Conservation (phyloP, 2,797 vertebrate genomes). For the Enteromius argenteus region DNA sequence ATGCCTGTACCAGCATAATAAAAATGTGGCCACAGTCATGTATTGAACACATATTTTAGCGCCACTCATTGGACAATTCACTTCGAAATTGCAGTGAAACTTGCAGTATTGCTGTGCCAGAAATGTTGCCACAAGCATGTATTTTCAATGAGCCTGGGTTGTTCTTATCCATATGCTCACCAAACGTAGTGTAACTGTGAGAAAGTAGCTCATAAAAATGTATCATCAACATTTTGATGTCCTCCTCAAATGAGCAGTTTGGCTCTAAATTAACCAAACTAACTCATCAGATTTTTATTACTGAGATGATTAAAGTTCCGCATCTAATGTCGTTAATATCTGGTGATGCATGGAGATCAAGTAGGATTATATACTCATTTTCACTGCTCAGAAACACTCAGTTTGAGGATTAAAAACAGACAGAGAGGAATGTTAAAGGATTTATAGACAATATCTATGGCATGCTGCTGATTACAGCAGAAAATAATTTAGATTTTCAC, state of each 20-base stretch:
- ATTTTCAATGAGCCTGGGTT: background rate
- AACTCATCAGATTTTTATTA: slow-evolving; percentile 55
- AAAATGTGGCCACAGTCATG: background rate
- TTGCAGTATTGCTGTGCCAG: background rate
- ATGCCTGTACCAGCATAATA: background rate
- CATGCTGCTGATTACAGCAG: background rate
- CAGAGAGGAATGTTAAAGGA: slow-evolving; percentile 17
- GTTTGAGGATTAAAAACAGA: slow-evolving; percentile 29
- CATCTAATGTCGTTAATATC: slow-evolving; percentile 48
- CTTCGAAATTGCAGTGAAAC: background rate
- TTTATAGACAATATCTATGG: slow-evolving; percentile 1
- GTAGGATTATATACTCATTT: slow-evolving; percentile 34
- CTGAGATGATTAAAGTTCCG: slow-evolving; percentile 31
- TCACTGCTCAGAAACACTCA: slow-evolving; percentile 31
- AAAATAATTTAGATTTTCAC: background rate
- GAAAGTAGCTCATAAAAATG: slow-evolving; percentile 31
- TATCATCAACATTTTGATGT: slow-evolving; percentile 22
- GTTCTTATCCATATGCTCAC: slow-evolving; percentile 16
- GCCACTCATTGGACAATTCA: background rate
- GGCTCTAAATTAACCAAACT: slow-evolving; percentile 50
- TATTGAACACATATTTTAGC: background rate
- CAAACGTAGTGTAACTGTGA: slow-evolving; percentile 5
- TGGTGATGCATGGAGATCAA: slow-evolving; percentile 39
- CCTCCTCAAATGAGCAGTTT: slow-evolving; percentile 53
- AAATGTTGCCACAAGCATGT: background rate